A percentile compares a stretch with the other conserved stretches of the same genome.
Conservation (phyloP, 1,140 invertebrate genomes). For the Drosophila subpulchrella region DNA sequence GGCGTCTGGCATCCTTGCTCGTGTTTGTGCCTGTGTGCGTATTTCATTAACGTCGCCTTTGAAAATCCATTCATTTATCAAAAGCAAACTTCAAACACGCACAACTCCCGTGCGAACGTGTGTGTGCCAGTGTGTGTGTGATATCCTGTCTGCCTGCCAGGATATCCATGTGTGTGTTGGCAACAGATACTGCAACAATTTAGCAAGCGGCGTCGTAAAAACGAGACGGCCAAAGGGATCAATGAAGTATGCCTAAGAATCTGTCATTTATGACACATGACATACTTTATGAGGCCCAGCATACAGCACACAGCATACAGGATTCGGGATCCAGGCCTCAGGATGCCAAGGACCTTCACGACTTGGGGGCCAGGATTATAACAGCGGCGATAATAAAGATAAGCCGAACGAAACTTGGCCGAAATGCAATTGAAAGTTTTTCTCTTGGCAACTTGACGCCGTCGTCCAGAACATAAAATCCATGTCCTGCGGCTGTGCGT, state of each 20-base stretch:
- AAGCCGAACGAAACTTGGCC: constrained; percentile 65
- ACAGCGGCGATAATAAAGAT: constrained; percentile 77
- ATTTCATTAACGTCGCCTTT: constrained; percentile 82
- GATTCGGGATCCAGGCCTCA: background rate
- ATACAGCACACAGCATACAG: background rate
- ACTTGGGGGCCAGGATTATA: constrained; percentile 44
- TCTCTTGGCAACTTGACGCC: constrained; percentile 51
- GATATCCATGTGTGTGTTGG: constrained; percentile 14
- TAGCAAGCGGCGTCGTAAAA: constrained; percentile 65
- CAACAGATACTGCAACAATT: constrained; percentile 75
- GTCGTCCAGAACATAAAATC: constrained; percentile 40
- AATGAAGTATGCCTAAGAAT: constrained; percentile 82
- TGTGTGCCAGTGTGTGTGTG: constrained; percentile 16
- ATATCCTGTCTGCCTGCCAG: constrained; percentile 16
- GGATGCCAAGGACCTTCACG: constrained; percentile 16
- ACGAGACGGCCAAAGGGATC: constrained; percentile 70
- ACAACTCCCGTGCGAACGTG: constrained; percentile 8
- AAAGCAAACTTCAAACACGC: constrained; percentile 81
- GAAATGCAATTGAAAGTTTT: constrained; percentile 80
- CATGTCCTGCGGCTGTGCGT: constrained; percentile 48
- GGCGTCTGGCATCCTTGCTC: constrained; percentile 20
- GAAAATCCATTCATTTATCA: constrained; percentile 82
- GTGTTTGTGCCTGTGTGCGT: constrained; percentile 41
- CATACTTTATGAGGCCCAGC: constrained; percentile 68
- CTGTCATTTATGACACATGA: constrained; percentile 82